Base-by-base conservation (phyloP, 2,888 invertebrate genomes). In the Pandemis cinnamomeana region DNA sequence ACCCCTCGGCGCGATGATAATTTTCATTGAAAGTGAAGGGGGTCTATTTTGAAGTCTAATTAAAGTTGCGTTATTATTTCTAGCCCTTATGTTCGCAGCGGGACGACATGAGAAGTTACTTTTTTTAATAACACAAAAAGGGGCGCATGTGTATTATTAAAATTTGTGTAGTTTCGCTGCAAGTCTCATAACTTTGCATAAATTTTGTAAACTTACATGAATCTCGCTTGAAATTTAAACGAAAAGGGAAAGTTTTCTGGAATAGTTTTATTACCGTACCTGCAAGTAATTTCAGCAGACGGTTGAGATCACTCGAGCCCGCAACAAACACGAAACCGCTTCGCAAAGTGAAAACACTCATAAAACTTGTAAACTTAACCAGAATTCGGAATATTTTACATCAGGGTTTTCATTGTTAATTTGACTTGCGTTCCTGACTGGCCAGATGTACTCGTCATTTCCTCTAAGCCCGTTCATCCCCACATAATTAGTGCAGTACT, bases 21-120 rank as follows among this genome's bases (percentile, higher is more conserved):
- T 91, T 91, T 91, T 89, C 90, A 90, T 88, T 87, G 86, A 89
- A 88, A 86, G 84, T 85, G 85, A 83, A 86, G 87, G 92, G 92
- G 91, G 90, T 83, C 89, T 85, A 90, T 87, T 87, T 91, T 87
- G 82, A 85, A 89, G 85, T 86, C 82, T 85, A 90, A 92, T 91
- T 92, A 90, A 89, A 89, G 87, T 87, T 88, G 78, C 84, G 84
- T 89, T 89, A 90, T 91, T 91, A 89, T 89, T 88, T 77, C 81
- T 83, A 86, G 83, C 87, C 86, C 86, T 84, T 82, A 78, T 79
- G 75, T 80, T 84, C 84, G 70, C 85, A 86, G 86, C 84, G 83
- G 87, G 87, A 81, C 77, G 70, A 82, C 76, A 78, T 81, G 80
- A 83, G 83, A 82, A 82, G 80, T 81, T 81, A 80, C 79, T 80